Conservation (phyloP, 2,888 invertebrate genomes). For the Chrysomela aeneicollis region DNA sequence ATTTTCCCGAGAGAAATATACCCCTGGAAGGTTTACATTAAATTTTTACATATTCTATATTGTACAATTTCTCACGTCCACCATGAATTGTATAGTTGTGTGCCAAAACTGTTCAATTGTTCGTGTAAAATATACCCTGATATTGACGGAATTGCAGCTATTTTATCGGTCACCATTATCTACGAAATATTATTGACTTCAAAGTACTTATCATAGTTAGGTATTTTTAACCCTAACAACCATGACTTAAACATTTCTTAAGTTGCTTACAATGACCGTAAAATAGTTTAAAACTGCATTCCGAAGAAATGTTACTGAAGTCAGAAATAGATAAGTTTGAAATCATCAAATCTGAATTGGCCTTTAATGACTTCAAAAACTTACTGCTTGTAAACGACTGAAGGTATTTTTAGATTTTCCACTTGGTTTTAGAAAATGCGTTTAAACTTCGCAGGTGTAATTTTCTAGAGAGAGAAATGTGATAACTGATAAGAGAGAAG, state of each 20-base stretch:
- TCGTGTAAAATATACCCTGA: constrained; percentile 27
- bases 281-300: constrained; percentile 1
- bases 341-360: too few relatives aligned
- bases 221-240: neutral
- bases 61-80: neutral
- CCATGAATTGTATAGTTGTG: constrained; percentile 44
- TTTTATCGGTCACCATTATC: constrained; percentile 15
- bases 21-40: too few relatives aligned
- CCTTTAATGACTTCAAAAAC: too few relatives aligned
- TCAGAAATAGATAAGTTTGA: too few relatives aligned
- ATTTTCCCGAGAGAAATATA: too few relatives aligned
- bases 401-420: too few relatives aligned
- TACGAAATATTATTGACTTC: neutral
- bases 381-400: too few relatives aligned
- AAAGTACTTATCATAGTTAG: neutral
- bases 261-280: neutral
- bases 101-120: constrained; percentile 39
- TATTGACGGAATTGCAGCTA: constrained; percentile 30
- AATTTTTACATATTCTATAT: too few relatives aligned
- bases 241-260: neutral
- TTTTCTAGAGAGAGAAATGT: too few relatives aligned
- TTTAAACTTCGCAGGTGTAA: too few relatives aligned
- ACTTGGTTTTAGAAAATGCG: too few relatives aligned
- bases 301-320: constrained; percentile 1
- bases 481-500: too few relatives aligned